phyloP scores from a whole-genome alignment of 2,113 vertebrate species.

The Sclerurus mexicanus region DNA sequence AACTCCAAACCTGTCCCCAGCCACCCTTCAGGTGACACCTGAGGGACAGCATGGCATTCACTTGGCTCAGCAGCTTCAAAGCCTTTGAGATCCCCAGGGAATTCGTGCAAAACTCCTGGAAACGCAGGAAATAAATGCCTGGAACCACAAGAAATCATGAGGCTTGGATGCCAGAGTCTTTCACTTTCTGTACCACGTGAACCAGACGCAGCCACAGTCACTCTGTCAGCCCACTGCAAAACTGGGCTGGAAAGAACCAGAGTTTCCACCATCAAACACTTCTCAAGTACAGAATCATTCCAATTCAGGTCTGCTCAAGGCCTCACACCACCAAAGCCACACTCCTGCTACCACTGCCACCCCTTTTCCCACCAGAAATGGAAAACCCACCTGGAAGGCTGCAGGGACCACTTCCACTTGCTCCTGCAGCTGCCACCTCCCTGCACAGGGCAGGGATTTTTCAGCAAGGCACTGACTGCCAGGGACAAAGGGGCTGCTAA shows the following conservation, averaged over 20 bases:
- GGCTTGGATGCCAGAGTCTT: not conserved
- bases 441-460: not conserved
- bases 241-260: too few relatives aligned
- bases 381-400: not conserved
- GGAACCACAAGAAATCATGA: not conserved
- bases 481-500: not conserved
- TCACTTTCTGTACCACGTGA: not conserved
- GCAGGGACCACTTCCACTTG: not conserved
- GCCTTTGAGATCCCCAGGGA: not conserved
- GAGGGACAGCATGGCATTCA: not conserved
- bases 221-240: not conserved
- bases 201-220: not conserved
- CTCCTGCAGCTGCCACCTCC: not conserved
- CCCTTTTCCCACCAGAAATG: not conserved
- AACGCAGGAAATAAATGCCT: not conserved
- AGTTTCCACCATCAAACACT: not conserved
- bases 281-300: not conserved
- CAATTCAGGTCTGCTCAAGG: too few relatives aligned
- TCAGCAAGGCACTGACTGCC: not conserved
- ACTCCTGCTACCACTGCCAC: not conserved
- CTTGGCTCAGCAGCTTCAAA: not conserved
- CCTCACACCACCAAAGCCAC: fast-evolving
- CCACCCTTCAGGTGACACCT: not conserved
- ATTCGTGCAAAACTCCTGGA: not conserved
- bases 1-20: not conserved